These are phyloP conservation scores for Danaus melanippus DNA, from an alignment of 1,140 invertebrate species.

Conservation along the genomic window DNA sequence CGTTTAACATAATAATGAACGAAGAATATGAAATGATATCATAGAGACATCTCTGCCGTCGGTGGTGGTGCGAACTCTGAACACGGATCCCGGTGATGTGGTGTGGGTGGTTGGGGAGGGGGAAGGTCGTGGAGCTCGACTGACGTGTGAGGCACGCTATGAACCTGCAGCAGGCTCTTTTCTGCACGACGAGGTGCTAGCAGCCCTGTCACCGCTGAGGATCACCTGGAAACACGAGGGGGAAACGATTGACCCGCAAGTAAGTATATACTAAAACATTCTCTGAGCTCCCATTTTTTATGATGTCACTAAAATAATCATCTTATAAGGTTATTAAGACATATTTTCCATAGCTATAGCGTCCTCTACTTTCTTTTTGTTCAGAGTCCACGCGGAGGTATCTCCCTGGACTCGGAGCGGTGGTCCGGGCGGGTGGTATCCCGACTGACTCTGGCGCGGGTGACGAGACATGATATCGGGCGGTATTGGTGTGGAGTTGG, in stretches of 20 bases:
- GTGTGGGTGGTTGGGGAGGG: conserved; percentile 22
- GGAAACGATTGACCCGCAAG: conserved; percentile 41
- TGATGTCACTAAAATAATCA: no score
- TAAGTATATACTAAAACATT: conserved; percentile 9
- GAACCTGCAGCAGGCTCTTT: conserved; percentile 18
- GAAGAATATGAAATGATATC: conserved; percentile 2
- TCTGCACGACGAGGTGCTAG: conserved; percentile 12
- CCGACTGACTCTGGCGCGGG: conserved; percentile 47
- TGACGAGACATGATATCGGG: conserved; percentile 38
- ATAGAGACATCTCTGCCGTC: conserved; percentile 37
- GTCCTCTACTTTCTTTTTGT: not conserved
- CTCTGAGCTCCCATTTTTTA: no score
- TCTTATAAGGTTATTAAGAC: no score
- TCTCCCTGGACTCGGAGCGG: conserved; percentile 57
- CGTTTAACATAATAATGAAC: not conserved
- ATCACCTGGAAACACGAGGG: conserved; percentile 46
- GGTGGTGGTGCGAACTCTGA: conserved; percentile 28
- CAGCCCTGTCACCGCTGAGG: conserved; percentile 37
- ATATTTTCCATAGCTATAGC: no score
- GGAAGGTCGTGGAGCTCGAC: conserved; percentile 41
- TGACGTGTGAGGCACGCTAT: conserved; percentile 53
- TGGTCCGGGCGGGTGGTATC: conserved; percentile 41
- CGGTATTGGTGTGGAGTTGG: conserved; percentile 41
- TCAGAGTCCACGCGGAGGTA: conserved; percentile 46
- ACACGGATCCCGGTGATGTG: conserved; percentile 6